These are phyloP conservation scores for Spea multiplicata DNA, from an alignment of 2,113 vertebrate genomes.

Conservation along the genomic window DNA sequence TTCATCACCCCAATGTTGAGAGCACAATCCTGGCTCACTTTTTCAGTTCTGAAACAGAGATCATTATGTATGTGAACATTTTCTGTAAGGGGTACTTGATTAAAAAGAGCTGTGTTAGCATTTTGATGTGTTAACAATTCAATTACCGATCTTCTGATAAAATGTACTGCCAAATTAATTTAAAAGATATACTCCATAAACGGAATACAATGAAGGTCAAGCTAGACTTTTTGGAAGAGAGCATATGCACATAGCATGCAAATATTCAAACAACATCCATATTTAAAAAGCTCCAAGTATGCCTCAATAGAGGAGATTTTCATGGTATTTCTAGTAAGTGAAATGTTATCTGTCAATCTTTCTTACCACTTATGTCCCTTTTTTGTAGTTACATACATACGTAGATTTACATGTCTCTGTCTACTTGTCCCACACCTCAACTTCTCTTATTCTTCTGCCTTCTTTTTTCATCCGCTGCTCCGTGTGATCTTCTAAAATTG, in stretches of 20 bases:
- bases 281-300: too few species aligned
- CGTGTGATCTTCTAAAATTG: too few species aligned
- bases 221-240: background rate
- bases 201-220: constrained; percentile 12
- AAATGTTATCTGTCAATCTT: too few species aligned
- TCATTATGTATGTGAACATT: constrained; percentile 32
- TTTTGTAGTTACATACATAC: too few species aligned
- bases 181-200: constrained; percentile 11
- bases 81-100: constrained; percentile 24
- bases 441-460: too few species aligned
- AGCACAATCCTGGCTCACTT: constrained; percentile 2
- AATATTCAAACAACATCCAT: background rate
- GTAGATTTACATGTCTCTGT: too few species aligned
- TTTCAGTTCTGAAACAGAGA: constrained; percentile 1
- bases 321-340: too few species aligned
- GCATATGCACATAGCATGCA: background rate
- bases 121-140: constrained; percentile 28
- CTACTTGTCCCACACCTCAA: too few species aligned
- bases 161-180: constrained; percentile 13
- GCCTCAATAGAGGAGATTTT: too few species aligned
- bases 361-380: too few species aligned
- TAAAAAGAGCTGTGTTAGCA: constrained; percentile 29
- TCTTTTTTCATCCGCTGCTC: too few species aligned
- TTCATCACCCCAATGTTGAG: constrained; percentile 21
- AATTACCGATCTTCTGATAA: constrained; percentile 29